Evolutionary conservation across 2,888 invertebrate species (phyloP).

Genomic region (Zygogramma bicolorata): DNA sequence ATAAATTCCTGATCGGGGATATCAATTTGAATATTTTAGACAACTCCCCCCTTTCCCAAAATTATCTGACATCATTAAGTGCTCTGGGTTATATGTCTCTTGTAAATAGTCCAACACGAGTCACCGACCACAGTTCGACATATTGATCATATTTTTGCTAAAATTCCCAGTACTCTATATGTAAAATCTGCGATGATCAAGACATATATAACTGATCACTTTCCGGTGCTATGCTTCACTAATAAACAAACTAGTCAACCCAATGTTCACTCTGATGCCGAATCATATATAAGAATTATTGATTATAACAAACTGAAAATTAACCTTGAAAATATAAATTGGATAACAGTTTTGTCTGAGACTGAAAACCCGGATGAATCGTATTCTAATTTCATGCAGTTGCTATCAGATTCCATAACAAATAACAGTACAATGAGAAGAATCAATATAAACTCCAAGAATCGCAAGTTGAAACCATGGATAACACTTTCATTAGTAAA

Average conservation of each 20-base stretch:
- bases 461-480: not conserved
- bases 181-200: not conserved
- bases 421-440: not conserved
- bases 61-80: not conserved
- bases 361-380: constrained; percentile 7
- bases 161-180: not conserved
- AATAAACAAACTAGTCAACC: not conserved
- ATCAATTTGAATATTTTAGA: not conserved
- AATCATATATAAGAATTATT: not conserved
- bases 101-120: not conserved
- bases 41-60: not conserved
- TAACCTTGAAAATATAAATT: not conserved
- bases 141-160: not conserved
- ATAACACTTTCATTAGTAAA: not conserved
- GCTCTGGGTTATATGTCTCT: too few relatives aligned
- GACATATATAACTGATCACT: not conserved
- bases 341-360: not conserved
- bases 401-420: not conserved
- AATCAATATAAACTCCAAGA: not conserved
- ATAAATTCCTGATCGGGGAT: not conserved
- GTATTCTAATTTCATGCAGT: not conserved
- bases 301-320: not conserved
- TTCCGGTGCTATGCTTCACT: not conserved
- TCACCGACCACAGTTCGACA: not conserved
- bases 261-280: not conserved